Evolutionary conservation across 2,113 vertebrate genomes (phyloP), one percentile per base, ranked within the genome.

Genomic region (Leptocoma aspasia): DNA sequence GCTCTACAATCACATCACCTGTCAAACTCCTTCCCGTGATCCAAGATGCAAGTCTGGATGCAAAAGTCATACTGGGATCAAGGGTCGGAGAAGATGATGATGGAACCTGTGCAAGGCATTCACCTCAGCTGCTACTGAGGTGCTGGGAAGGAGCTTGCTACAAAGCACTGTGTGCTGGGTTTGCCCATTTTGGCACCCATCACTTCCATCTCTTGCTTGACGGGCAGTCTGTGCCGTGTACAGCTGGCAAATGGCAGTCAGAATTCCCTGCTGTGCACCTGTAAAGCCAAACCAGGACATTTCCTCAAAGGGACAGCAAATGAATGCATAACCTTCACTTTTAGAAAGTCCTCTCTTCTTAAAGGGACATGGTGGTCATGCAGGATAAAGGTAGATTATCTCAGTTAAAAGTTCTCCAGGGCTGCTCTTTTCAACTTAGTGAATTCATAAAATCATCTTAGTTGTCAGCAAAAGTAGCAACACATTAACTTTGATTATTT

Each of bases 191-290:
- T 35, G 31, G 6, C 5, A 71, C 37, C 10, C 18, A 71, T 65
- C 61, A n/a, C 4, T 65, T 76, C 24, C 47, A 41, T 5, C 13
- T 33, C 41, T 52, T 59, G 2, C 19, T n/a, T 39, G 14, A 30
- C 42, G 33, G 27, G 28, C 10, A n/a, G 12, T n/a, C 15, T 0
- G 0, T 24, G 23, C 7, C 1, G 10, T 4, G 17, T 35, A 23
- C 4, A 44, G 4, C 11, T 4, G 47, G 8, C 3, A 64, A 73
- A n/a, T 24, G 30, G 4, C 18, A 42, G 18, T 28, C 17, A 78
- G 6, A 8, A 30, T 39, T 20, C 42, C 22, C 35, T 64, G 44
- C 21, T 50, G 19, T 64, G 44, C 7, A 30, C 3, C 6, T 64
- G 5, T 22, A 56, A 70, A 75, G 18, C 3, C 82, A 70, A 90